Conservation (phyloP, 2,888 invertebrate species). For the Drosophila ustulata region DNA sequence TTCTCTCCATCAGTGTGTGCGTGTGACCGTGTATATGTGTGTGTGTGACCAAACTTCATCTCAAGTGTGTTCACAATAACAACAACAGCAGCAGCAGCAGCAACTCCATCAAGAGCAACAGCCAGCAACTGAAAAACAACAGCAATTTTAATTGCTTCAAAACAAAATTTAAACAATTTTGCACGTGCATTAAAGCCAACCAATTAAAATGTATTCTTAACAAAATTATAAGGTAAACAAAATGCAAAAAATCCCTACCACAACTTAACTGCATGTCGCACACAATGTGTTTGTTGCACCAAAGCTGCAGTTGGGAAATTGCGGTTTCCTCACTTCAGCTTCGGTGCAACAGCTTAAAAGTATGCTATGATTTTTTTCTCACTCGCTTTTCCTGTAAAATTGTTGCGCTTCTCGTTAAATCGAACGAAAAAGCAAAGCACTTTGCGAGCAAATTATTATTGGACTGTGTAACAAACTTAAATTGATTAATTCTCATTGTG, state of each 20-base stretch:
- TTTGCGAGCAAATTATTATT: not conserved
- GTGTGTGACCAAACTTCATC: constrained; percentile 50
- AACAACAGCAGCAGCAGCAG: constrained; percentile 25
- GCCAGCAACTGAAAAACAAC: constrained; percentile 1
- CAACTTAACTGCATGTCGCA: constrained; percentile 1
- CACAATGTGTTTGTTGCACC: constrained; percentile 7
- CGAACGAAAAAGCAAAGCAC: not conserved
- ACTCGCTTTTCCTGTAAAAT: constrained; percentile 26
- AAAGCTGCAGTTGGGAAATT: constrained; percentile 17
- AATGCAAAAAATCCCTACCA: constrained; percentile 3
- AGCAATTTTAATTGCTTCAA: constrained; percentile 31
- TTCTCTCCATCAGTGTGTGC: constrained; percentile 41
- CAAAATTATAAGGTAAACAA: constrained; percentile 56
- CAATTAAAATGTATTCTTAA: constrained; percentile 40
- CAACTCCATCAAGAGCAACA: not conserved
- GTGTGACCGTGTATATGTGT: constrained; percentile 36
- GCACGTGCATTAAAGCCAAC: constrained; percentile 24
- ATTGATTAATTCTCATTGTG: not conserved
- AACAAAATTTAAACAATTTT: constrained; percentile 49
- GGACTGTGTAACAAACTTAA: not conserved
- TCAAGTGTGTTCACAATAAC: constrained; percentile 63
- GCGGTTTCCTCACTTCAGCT: constrained; percentile 25
- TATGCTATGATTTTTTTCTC: constrained; percentile 55
- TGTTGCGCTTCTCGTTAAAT: constrained; percentile 38
- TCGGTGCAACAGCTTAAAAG: constrained; percentile 73